These are phyloP conservation scores for Sphyrna mokarran DNA, from an alignment of 2,113 vertebrate genomes.

Conservation along the genomic window DNA sequence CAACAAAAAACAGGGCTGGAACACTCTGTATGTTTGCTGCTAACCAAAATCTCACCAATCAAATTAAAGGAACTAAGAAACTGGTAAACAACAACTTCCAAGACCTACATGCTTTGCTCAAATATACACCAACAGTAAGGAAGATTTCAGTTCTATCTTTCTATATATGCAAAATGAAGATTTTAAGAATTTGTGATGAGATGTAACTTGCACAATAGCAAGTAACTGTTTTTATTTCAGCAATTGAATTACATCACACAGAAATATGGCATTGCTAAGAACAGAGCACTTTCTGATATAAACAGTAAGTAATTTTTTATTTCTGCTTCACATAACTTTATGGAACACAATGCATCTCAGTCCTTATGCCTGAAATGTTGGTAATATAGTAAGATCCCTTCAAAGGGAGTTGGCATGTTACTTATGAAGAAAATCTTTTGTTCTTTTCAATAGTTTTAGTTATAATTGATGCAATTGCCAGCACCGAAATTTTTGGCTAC, in stretches of 20 bases:
- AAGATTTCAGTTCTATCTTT: not conserved
- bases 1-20: not conserved
- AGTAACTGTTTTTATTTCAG: constrained; percentile 53
- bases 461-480: not conserved
- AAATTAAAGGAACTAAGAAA: constrained; percentile 63
- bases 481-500: not conserved
- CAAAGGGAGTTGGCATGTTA: not conserved
- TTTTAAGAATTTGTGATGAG: not conserved
- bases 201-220: not conserved
- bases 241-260: constrained; percentile 81
- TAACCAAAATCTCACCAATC: constrained; percentile 78
- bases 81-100: constrained; percentile 83
- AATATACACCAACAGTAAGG: constrained; percentile 72
- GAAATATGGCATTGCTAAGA: constrained; percentile 75
- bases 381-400: not conserved
- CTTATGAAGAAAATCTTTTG: not conserved
- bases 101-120: constrained; percentile 73
- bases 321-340: not conserved
- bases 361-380: not conserved
- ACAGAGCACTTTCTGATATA: constrained; percentile 75
- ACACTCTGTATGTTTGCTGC: constrained; percentile 57
- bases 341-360: not conserved
- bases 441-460: not conserved
- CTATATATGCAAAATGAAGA: not conserved
- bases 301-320: constrained; percentile 70